phyloP scores from a whole-genome alignment of 2,797 vertebrate genomes.

The Ctenochaetus hawaiiensis region DNA sequence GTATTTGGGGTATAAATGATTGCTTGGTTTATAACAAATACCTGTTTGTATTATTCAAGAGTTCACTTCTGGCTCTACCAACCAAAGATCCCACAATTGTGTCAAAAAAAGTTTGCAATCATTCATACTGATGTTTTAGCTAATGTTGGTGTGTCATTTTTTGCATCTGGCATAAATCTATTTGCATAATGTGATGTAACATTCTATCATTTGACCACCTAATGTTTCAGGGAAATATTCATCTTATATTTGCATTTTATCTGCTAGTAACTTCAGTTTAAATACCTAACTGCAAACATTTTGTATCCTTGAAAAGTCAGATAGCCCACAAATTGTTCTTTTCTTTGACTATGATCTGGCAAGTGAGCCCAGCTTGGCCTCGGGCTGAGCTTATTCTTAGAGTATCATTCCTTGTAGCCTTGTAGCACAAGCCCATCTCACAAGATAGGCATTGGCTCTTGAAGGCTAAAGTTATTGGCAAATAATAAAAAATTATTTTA shows the following conservation, averaged over 20 bases:
- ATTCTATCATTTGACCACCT: background rate
- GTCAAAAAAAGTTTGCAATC: too few species aligned
- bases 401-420: background rate
- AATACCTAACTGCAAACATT: background rate
- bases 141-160: too few species aligned
- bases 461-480: background rate
- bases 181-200: background rate
- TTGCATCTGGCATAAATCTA: too few species aligned
- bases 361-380: background rate
- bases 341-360: background rate
- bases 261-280: background rate
- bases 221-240: background rate
- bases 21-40: too few species aligned
- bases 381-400: background rate
- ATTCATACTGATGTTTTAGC: too few species aligned
- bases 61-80: too few species aligned
- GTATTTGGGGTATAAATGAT: too few species aligned
- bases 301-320: background rate
- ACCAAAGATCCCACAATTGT: too few species aligned
- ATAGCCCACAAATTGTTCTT: background rate
- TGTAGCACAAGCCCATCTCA: background rate
- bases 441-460: background rate
- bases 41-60: too few species aligned
- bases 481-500: too few species aligned
- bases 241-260: background rate